Evolutionary conservation across 2,113 vertebrate species (phyloP).

Genomic region (Caretta caretta): DNA sequence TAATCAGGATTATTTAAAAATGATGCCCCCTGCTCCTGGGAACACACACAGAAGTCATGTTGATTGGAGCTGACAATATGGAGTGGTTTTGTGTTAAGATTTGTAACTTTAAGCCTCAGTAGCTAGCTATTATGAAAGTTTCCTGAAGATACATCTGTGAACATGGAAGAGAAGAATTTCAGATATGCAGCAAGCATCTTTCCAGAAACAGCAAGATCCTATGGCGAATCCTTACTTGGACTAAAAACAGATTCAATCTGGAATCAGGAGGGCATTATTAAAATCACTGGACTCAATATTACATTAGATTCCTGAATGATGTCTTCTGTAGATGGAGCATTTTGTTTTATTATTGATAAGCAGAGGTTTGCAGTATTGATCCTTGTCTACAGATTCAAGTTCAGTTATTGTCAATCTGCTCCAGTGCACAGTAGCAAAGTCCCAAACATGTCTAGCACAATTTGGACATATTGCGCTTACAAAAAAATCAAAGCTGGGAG

Average conservation of each 20-base stretch:
- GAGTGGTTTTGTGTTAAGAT: background rate
- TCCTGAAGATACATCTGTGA: background rate
- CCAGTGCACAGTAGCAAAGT: background rate
- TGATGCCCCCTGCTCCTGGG: background rate
- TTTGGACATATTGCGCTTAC: background rate
- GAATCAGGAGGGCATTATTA: background rate
- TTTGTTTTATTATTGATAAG: background rate
- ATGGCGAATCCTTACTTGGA: background rate
- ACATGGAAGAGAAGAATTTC: conserved; percentile 6
- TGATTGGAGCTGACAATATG: background rate
- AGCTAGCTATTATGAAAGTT: conserved; percentile 20
- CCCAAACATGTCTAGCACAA: background rate
- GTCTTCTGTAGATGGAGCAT: background rate
- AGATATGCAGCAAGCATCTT: background rate
- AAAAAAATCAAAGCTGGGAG: background rate
- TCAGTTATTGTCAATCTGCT: background rate
- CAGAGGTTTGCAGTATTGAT: background rate
- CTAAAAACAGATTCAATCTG: background rate
- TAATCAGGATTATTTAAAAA: background rate
- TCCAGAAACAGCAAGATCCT: conserved; percentile 30
- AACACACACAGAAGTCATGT: background rate
- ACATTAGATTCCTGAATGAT: background rate
- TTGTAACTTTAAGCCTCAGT: background rate
- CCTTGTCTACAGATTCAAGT: background rate
- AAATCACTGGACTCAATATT: background rate